Conservation (phyloP, 1,140 invertebrate genomes). For the Lithobius niger region DNA sequence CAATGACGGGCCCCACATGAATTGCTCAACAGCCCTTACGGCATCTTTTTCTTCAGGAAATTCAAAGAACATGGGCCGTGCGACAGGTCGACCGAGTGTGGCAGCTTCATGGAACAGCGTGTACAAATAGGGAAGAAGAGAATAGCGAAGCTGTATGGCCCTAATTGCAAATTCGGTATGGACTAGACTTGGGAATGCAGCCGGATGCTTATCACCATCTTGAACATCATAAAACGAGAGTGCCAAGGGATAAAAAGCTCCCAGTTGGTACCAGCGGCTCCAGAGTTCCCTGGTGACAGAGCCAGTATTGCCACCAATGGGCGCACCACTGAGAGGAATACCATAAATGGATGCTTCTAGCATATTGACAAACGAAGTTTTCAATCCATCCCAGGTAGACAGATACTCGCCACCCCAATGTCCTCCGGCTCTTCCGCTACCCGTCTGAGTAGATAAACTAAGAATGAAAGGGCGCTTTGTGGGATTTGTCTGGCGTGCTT, state of each 20-base stretch:
- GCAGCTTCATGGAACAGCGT: constrained; percentile 30
- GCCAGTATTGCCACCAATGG: constrained; percentile 32
- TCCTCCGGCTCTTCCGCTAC: constrained; percentile 14
- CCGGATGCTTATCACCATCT: background rate
- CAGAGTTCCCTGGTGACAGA: constrained; percentile 30
- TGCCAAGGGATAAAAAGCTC: constrained; percentile 19
- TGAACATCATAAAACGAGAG: constrained; percentile 4
- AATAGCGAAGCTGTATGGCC: constrained; percentile 28
- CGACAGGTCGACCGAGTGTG: constrained; percentile 26
- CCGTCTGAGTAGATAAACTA: constrained; percentile 11
- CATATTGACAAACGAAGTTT: constrained; percentile 12
- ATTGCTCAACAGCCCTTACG: constrained; percentile 18
- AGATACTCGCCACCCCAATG: constrained; percentile 9
- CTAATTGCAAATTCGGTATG: too few species aligned
- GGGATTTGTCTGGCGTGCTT: background rate
- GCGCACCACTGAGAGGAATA: constrained; percentile 31
- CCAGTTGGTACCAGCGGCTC: constrained; percentile 32
- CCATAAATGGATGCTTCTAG: constrained; percentile 31
- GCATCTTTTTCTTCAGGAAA: constrained; percentile 19
- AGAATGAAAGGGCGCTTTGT: constrained; percentile 1
- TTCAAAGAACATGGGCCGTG: constrained; percentile 32
- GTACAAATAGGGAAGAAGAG: constrained; percentile 33
- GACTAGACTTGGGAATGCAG: background rate
- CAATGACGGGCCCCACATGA: constrained; percentile 20
- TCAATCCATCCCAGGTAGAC: constrained; percentile 12